Conservation (phyloP, 1,140 invertebrate genomes). For the Tetranychus urticae region DNA sequence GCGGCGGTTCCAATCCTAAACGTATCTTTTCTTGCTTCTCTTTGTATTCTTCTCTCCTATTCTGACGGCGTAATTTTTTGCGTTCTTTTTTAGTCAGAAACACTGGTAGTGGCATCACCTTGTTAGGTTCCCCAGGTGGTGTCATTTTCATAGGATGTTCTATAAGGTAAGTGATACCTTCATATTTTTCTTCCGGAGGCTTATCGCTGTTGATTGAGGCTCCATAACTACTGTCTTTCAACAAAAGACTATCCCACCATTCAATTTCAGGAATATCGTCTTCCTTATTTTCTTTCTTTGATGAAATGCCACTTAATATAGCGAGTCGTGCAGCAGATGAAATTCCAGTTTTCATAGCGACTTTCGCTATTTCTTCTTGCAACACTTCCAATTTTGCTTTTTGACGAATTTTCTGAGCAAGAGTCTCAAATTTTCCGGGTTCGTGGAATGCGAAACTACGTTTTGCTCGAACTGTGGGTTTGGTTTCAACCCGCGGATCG, state of each 20-base stretch:
- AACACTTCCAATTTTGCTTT: constrained; percentile 71
- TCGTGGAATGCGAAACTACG: constrained; percentile 73
- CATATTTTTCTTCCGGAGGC: constrained; percentile 14
- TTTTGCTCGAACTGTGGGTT: constrained; percentile 36
- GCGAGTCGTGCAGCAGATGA: constrained; percentile 89
- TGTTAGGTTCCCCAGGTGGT: constrained; percentile 69
- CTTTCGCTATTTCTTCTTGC: constrained; percentile 88
- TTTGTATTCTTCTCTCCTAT: constrained; percentile 77
- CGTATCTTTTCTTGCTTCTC: constrained; percentile 96
- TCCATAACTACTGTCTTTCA: constrained; percentile 30
- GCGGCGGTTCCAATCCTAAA: constrained; percentile 61
- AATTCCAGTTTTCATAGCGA: constrained; percentile 91
- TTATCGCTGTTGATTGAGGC: constrained; percentile 8
- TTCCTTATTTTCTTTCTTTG: constrained; percentile 36
- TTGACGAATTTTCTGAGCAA: constrained; percentile 65
- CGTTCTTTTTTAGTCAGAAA: constrained; percentile 90
- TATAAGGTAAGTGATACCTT: constrained; percentile 71
- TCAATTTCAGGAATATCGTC: constrained; percentile 81
- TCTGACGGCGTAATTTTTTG: constrained; percentile 91
- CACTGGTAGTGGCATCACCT: constrained; percentile 66
- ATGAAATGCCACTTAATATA: constrained; percentile 38
- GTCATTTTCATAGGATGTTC: constrained; percentile 92
- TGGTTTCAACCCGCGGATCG: constrained; percentile 47
- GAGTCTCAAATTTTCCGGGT: constrained; percentile 73
- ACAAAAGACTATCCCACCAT: constrained; percentile 95